phyloP scores from a whole-genome alignment of 2,888 invertebrate species.

The Drosophila robusta region DNA sequence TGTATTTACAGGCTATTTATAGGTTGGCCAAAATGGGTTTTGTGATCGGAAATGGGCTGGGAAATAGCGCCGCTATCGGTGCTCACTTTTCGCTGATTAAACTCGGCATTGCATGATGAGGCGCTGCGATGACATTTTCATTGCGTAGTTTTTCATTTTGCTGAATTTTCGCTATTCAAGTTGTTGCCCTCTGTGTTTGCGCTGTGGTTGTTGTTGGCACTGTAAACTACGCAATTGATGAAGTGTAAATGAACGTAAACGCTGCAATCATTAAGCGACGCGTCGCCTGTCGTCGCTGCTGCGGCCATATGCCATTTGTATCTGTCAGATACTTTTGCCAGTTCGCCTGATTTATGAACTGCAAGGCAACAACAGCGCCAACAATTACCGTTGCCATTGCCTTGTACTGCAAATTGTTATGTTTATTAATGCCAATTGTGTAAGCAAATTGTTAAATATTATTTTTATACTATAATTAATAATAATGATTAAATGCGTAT shows the following conservation, averaged over 20 bases:
- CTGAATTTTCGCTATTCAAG: slow-evolving; percentile 33
- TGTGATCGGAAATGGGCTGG: slow-evolving; percentile 13
- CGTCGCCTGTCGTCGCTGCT: slow-evolving; percentile 20
- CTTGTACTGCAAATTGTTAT: slow-evolving; percentile 53
- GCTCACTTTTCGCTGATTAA: slow-evolving; percentile 36
- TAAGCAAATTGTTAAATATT: slow-evolving; percentile 44
- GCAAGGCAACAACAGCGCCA: slow-evolving; percentile 36
- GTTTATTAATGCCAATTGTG: slow-evolving; percentile 60
- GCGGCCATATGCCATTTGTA: slow-evolving; percentile 69
- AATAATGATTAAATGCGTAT: slow-evolving; percentile 49
- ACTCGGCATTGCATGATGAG: slow-evolving; percentile 17
- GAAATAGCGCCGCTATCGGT: slow-evolving; percentile 25
- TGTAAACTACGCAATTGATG: slow-evolving; percentile 77
- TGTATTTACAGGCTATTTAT: slow-evolving; percentile 23
- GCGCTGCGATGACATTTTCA: slow-evolving; percentile 42
- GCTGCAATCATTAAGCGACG: slow-evolving; percentile 63
- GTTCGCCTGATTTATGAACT: slow-evolving; percentile 72
- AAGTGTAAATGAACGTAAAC: slow-evolving; percentile 72
- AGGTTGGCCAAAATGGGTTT: slow-evolving; percentile 38
- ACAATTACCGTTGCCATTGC: slow-evolving; percentile 48
- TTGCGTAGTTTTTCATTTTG: slow-evolving; percentile 59
- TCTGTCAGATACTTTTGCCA: slow-evolving; percentile 75
- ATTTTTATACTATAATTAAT: slow-evolving; percentile 58
- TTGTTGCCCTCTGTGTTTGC: slow-evolving; percentile 38
- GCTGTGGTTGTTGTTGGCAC: slow-evolving; percentile 27